phyloP scores from a whole-genome alignment of 2,113 vertebrate genomes.

The Cyphomyrus discorhynchus region DNA sequence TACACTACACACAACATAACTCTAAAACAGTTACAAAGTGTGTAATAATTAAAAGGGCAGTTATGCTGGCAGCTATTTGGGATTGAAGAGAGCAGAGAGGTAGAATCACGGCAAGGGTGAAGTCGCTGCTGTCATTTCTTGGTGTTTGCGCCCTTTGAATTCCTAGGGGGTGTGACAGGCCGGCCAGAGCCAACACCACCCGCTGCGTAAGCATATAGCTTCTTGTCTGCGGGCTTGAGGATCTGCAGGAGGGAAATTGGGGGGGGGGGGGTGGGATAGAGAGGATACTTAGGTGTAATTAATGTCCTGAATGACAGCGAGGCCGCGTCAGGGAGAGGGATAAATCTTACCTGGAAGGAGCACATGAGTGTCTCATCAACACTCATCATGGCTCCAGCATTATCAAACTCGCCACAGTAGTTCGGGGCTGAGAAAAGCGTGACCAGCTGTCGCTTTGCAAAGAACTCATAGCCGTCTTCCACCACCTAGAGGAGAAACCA shows the following conservation, averaged over 20 bases:
- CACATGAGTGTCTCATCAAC: constrained; percentile 95
- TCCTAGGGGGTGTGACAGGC: constrained; percentile 86
- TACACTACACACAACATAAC: background rate
- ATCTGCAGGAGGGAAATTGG: constrained; percentile 58
- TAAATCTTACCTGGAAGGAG: constrained; percentile 79
- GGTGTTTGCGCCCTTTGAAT: constrained; percentile 77
- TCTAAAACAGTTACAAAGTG: constrained; percentile 15
- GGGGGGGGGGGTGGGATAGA: too few species aligned
- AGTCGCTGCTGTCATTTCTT: constrained; percentile 77
- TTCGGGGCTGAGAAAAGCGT: constrained; percentile 94
- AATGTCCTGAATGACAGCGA: background rate
- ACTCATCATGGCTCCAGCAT: constrained; percentile 94
- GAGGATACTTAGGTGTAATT: background rate
- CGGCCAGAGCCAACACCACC: constrained; percentile 76
- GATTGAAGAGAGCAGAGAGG: constrained; percentile 49
- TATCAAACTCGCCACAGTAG: constrained; percentile 95
- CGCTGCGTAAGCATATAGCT: constrained; percentile 83
- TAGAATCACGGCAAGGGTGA: constrained; percentile 37
- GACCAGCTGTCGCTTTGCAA: constrained; percentile 91
- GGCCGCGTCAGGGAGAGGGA: too few species aligned
- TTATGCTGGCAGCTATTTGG: constrained; percentile 52
- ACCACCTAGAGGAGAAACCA: constrained; percentile 67
- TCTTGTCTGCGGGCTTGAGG: constrained; percentile 94
- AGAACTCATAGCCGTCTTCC: constrained; percentile 93
- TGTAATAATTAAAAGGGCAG: constrained; percentile 35